Base-by-base conservation (phyloP, 2,113 vertebrate species). In the Octodon degus region DNA sequence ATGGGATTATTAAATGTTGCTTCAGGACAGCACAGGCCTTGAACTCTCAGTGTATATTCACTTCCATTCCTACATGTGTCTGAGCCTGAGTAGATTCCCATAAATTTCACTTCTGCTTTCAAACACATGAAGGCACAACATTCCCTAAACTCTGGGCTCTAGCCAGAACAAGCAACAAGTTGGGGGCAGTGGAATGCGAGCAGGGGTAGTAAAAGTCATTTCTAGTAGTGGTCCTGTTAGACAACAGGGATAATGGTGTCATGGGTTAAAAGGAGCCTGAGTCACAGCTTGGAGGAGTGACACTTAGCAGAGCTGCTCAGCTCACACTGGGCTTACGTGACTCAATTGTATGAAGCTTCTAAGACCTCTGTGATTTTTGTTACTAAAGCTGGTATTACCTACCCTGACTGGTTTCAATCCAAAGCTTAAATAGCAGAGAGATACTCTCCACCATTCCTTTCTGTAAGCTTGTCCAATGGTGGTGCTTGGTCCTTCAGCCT, bases 301-400 rank as follows among this genome's bases (percentile, higher is more conserved):
- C 37, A 27, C 24, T 24, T 20, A 43, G 58, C 43, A 82, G 24
- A 63, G 16, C 37, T 53, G 9, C 30, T 86, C 58, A 72, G 14
- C 55, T n/a, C 55, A 53, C 14, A 25, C 2, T 58, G 47, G 43
- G 50, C 50, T 1, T 81, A 80, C 40, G 1, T 81, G 84, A 87
- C 37, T 83, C 60, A 72, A 55, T 22, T 65, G n/a, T 16, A 43
- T 60, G 40, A 87, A 80, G 20, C 34, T n/a, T 72, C 62, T 32
- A 50, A 96, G 80, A 74, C n/a, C 47, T 82, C 80, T n/a, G 47
- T 12, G 43, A 70, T 27, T 70, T 94, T 94, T 89, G 25, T 90
- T 88, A 72, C 27, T 58, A 68, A 10, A 74, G 43, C 30, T 93
- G 22, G 25, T 34, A 17, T 70, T 70, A 70, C 65, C 62, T 85